A percentile compares a stretch with the other conserved stretches of the same genome.
Conservation (phyloP, 1,140 invertebrate species). For the Drosophila kanapiae region DNA sequence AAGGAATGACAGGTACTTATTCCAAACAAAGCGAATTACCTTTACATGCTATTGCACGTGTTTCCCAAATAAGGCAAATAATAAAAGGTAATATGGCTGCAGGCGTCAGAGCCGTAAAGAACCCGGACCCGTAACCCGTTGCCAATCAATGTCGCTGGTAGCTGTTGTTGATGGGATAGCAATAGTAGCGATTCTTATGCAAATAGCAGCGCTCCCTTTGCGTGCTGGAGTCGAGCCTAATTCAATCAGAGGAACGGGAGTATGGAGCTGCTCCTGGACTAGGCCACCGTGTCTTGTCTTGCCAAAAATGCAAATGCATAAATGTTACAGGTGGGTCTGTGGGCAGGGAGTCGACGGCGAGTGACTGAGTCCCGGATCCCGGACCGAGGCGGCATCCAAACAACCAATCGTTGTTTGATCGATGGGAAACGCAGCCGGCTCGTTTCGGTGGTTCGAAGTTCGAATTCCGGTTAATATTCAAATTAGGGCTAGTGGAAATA, state of each 20-base stretch:
- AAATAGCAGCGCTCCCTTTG: slow-evolving; percentile 42
- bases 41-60: slow-evolving; percentile 28
- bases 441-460: slow-evolving; percentile 49
- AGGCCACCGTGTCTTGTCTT: slow-evolving; percentile 52
- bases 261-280: slow-evolving; percentile 31
- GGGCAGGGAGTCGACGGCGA: slow-evolving; percentile 18
- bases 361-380: slow-evolving; percentile 32
- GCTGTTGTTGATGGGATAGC: slow-evolving; percentile 46
- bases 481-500: slow-evolving; percentile 62
- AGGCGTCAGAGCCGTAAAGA: slow-evolving; percentile 39
- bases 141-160: slow-evolving; percentile 47
- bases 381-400: slow-evolving; percentile 41
- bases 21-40: slow-evolving; percentile 25
- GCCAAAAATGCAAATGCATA: slow-evolving; percentile 58
- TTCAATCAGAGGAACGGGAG: slow-evolving; percentile 50
- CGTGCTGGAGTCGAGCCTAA: slow-evolving; percentile 43
- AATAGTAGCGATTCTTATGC: slow-evolving; percentile 48
- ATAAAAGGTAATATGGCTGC: slow-evolving; percentile 18
- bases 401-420: slow-evolving; percentile 79
- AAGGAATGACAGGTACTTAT: slow-evolving; percentile 29
- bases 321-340: slow-evolving; percentile 51
- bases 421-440: slow-evolving; percentile 58
- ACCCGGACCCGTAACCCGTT: slow-evolving; percentile 16
- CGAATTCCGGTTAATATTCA: slow-evolving; percentile 72
- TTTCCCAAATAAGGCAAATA: slow-evolving; percentile 34